Conservation (phyloP, 2,888 invertebrate species). For the Drosophila lutescens region DNA sequence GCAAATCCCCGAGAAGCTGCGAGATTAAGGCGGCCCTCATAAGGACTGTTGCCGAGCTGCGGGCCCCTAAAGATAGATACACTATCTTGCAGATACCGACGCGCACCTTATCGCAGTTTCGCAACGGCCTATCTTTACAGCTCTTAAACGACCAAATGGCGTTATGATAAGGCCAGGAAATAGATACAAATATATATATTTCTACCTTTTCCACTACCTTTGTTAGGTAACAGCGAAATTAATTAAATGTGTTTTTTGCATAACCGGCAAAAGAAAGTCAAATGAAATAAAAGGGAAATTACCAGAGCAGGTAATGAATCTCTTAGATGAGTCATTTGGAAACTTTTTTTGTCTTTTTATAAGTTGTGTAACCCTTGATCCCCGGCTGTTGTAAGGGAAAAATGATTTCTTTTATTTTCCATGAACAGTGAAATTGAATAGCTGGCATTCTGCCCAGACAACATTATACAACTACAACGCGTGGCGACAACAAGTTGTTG, state of each 20-base stretch:
- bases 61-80: slow-evolving; percentile 63
- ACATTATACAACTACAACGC: slow-evolving; percentile 27
- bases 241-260: slow-evolving; percentile 34
- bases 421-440: slow-evolving; percentile 28
- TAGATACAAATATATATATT: not conserved
- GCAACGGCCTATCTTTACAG: slow-evolving; percentile 51
- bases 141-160: slow-evolving; percentile 18
- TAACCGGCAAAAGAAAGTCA: slow-evolving; percentile 57
- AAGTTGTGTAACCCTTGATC: slow-evolving; percentile 12
- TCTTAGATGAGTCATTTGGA: slow-evolving; percentile 53
- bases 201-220: not conserved
- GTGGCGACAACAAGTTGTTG: slow-evolving; percentile 42
- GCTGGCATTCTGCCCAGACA: slow-evolving; percentile 34
- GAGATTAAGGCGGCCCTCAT: slow-evolving; percentile 45
- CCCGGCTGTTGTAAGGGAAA: not conserved
- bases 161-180: slow-evolving; percentile 25
- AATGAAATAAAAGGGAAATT: slow-evolving; percentile 65
- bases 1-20: slow-evolving; percentile 14
- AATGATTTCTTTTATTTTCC: slow-evolving; percentile 15
- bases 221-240: slow-evolving; percentile 3
- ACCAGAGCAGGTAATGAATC: slow-evolving; percentile 33
- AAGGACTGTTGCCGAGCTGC: slow-evolving; percentile 42
- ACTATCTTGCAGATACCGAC: slow-evolving; percentile 57
- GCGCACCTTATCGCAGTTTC: slow-evolving; percentile 54
- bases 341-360: slow-evolving; percentile 18